A percentile compares a stretch with the other conserved stretches of the same genome.
Evolutionary conservation across 2,113 vertebrate genomes (phyloP).

Genomic region (Acrocephalus arundinaceus): DNA sequence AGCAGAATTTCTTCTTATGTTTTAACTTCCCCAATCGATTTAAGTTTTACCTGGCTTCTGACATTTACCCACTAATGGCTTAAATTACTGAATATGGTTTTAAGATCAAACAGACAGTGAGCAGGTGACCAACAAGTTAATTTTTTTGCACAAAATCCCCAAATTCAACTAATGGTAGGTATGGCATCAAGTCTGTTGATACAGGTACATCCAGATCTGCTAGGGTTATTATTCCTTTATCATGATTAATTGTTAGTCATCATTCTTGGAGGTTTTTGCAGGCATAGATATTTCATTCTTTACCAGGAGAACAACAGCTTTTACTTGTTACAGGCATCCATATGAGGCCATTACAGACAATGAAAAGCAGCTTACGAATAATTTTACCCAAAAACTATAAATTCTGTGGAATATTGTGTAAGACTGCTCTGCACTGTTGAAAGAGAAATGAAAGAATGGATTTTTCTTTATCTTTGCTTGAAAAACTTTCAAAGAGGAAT

Average conservation of each 20-base stretch:
- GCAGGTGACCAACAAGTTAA: neutral
- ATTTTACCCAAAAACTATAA: neutral
- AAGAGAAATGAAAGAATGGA: neutral
- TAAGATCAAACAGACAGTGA: neutral
- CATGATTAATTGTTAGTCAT: neutral
- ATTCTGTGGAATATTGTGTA: neutral
- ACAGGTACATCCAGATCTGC: neutral
- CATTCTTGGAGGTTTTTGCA: neutral
- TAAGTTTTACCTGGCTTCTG: neutral
- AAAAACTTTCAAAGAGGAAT: slow-evolving; percentile 11
- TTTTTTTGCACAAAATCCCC: neutral
- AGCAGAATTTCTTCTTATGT: neutral
- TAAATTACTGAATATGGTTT: neutral
- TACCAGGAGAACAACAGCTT: neutral
- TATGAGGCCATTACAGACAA: neutral
- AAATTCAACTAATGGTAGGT: neutral
- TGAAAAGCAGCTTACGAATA: neutral
- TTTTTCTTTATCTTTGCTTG: slow-evolving; percentile 11
- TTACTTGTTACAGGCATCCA: neutral
- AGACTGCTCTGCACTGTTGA: neutral
- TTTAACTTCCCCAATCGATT: neutral
- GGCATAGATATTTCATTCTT: neutral
- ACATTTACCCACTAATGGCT: neutral
- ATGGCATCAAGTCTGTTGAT: neutral
- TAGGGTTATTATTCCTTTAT: neutral